These are phyloP conservation scores for Protonibea diacanthus DNA, from an alignment of 2,797 vertebrate genomes.

Conservation along the genomic window DNA sequence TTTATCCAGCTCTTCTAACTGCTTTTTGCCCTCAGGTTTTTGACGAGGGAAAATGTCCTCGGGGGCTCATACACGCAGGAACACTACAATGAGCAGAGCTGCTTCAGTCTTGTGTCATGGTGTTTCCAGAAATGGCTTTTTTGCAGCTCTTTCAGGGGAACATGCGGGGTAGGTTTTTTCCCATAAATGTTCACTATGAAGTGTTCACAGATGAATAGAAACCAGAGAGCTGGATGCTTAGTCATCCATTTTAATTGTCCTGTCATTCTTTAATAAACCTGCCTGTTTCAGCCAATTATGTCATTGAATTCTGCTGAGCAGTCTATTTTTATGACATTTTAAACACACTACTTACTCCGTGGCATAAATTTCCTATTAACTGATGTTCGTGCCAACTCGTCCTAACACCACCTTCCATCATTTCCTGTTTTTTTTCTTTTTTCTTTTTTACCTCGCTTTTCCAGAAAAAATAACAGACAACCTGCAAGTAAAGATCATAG, in stretches of 20 bases:
- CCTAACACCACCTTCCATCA: slow-evolving; percentile 35
- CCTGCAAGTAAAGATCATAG: slow-evolving; percentile 1
- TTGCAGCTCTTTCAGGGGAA: slow-evolving; percentile 44
- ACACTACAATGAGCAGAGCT: slow-evolving; percentile 45
- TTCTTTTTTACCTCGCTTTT: slow-evolving; percentile 5
- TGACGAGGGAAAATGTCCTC: slow-evolving; percentile 58
- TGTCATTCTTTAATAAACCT: slow-evolving; percentile 57
- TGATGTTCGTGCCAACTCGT: slow-evolving; percentile 30
- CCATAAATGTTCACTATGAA: slow-evolving; percentile 42
- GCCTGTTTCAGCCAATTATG: slow-evolving; percentile 55
- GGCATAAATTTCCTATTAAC: slow-evolving; percentile 31
- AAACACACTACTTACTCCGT: slow-evolving; percentile 19
- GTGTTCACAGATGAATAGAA: slow-evolving; percentile 42
- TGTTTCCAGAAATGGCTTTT: slow-evolving; percentile 60
- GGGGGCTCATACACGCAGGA: slow-evolving; percentile 50
- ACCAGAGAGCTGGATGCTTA: slow-evolving; percentile 41
- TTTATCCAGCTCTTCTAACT: slow-evolving; percentile 72
- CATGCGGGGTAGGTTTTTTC: slow-evolving; percentile 15
- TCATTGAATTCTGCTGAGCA: slow-evolving; percentile 43
- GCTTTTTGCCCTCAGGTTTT: slow-evolving; percentile 71
- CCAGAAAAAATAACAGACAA: slow-evolving; percentile 31
- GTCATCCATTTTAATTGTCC: slow-evolving; percentile 60
- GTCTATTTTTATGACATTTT: slow-evolving; percentile 45
- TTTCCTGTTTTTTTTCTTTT: slow-evolving; percentile 10
- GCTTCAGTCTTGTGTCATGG: slow-evolving; percentile 37